Base-by-base conservation (phyloP, 2,888 invertebrate genomes). In the Cantharis rufa region DNA sequence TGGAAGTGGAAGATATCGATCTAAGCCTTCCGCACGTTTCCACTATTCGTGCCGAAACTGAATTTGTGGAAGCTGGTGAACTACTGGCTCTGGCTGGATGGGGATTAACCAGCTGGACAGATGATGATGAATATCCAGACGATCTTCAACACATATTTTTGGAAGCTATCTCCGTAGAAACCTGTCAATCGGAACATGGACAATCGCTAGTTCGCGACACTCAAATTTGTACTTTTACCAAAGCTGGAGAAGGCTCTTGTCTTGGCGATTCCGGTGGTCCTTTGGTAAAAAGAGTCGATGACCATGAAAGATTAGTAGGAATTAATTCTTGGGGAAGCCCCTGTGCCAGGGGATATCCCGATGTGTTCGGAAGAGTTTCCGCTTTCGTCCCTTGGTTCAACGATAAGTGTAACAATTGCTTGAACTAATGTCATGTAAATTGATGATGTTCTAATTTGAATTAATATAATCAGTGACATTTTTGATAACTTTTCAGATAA, bases 251-350 rank as follows among this genome's bases (percentile, higher is more conserved):
- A 86, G 92, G 92, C 0, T 91, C 92, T 77, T 86, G 83, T 1
- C 85, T 90, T 89, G 90, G 90, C 75, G 90, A 90, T 80, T 90
- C 90, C 15, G 90, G 90, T 0, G 90, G 90, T 4, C 90, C 90
- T 0, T 83, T 90, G 13, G 88, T 89, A 7, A 88, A 88, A n/a
- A n/a, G 13, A 11, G 24, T 15, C 2, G 24, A 15, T 1, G 28
- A 13, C 10, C 9, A 28, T 11, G 78, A 77, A 4, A 70, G 48
- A 27, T 68, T 78, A 9, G 75, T 73, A 24, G 82, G 80, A 18
- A 72, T 81, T 21, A 73, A 72, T 7, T 71, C 75, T 2, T 80
- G 79, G 81, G 72, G 74, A 11, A 48, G 15, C 21, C 78, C 76
- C 3, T 81, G 81, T 64, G 69, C 71, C 9, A n/a, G 72, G 16